A percentile compares a stretch with the other conserved stretches of the same genome.
Evolutionary conservation across 2,888 invertebrate genomes (phyloP).

Genomic region (Pyrrhia umbra): DNA sequence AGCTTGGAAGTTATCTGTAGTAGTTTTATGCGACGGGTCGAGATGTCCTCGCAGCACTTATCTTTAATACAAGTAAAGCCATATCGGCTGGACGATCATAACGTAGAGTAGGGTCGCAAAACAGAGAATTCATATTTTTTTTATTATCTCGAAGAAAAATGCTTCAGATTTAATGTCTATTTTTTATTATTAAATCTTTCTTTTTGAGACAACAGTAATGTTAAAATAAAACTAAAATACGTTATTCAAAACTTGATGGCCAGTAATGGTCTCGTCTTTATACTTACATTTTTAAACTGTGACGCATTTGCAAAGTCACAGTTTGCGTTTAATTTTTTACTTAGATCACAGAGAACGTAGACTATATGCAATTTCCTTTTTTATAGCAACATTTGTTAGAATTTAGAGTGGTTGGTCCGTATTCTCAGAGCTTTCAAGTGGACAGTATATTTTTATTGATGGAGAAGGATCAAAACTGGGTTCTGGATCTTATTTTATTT

Average conservation of each 20-base stretch:
- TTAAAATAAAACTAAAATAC: no score
- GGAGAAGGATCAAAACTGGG: slow-evolving; percentile 8
- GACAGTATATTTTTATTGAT: slow-evolving; percentile 47
- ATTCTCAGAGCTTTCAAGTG: slow-evolving; percentile 42
- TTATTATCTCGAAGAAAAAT: neutral
- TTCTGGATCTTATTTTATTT: slow-evolving; percentile 14
- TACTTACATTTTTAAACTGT: slow-evolving; percentile 1
- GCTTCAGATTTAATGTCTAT: neutral
- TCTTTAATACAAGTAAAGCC: slow-evolving; percentile 72
- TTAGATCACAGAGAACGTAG: slow-evolving; percentile 22
- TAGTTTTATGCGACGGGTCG: slow-evolving; percentile 70
- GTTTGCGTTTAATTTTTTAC: slow-evolving; percentile 21
- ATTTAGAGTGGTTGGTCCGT: slow-evolving; percentile 35
- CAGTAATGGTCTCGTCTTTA: no score
- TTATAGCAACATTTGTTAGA: slow-evolving; percentile 35
- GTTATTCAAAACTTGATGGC: no score
- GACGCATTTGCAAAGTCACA: slow-evolving; percentile 30
- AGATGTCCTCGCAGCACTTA: slow-evolving; percentile 71
- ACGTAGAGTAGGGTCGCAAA: slow-evolving; percentile 54
- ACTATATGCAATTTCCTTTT: slow-evolving; percentile 53
- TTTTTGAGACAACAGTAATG: neutral
- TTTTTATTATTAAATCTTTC: neutral
- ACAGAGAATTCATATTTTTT: slow-evolving; percentile 14
- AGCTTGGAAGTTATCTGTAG: slow-evolving; percentile 68
- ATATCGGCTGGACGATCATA: slow-evolving; percentile 66